Evolutionary conservation across 1,140 invertebrate genomes (phyloP).

Genomic region (Sweltsa coloradensis): DNA sequence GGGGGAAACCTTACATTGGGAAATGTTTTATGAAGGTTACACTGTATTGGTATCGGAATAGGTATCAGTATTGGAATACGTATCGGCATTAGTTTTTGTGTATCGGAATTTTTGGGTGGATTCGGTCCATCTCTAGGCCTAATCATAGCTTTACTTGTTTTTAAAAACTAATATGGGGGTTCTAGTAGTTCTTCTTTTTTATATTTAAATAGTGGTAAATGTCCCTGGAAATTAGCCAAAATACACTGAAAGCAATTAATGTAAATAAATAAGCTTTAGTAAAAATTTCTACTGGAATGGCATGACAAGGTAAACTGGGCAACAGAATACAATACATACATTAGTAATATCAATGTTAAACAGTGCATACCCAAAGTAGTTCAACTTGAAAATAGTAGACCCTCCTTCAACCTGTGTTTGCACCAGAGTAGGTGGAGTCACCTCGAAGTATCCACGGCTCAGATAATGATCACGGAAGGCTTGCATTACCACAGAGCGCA

Average conservation of each 20-base stretch:
- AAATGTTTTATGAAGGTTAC: too few relatives aligned
- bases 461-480: slow-evolving; percentile 90
- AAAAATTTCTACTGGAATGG: too few relatives aligned
- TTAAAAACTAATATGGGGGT: too few relatives aligned
- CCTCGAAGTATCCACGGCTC: slow-evolving; percentile 76
- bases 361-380: slow-evolving; percentile 77
- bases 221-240: background rate
- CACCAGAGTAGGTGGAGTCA: slow-evolving; percentile 94
- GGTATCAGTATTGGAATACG: too few relatives aligned
- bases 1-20: too few relatives aligned
- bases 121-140: too few relatives aligned
- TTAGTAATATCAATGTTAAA: slow-evolving; percentile 8
- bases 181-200: too few relatives aligned
- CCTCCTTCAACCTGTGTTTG: slow-evolving; percentile 96
- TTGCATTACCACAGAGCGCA: slow-evolving; percentile 78
- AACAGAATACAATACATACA: slow-evolving; percentile 5
- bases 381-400: slow-evolving; percentile 90
- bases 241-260: background rate
- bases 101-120: too few relatives aligned
- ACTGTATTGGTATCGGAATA: too few relatives aligned
- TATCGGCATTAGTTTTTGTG: too few relatives aligned
- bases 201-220: background rate
- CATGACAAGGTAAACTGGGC: too few relatives aligned
- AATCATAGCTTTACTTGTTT: too few relatives aligned
- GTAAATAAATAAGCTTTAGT: background rate